Base-by-base conservation (phyloP, 2,888 invertebrate species). In the Ctenicera cuprea region DNA sequence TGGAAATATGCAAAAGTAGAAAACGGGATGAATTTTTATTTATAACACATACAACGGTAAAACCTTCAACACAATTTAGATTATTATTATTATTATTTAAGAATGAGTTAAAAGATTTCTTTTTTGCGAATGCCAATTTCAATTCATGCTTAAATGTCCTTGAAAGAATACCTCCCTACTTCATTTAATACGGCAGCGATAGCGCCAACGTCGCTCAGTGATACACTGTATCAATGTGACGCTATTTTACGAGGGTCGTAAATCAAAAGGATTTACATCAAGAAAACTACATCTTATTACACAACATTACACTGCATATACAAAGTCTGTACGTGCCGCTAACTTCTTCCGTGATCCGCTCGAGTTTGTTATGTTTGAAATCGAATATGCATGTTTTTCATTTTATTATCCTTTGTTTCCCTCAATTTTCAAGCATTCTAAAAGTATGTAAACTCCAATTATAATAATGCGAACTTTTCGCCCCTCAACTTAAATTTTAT, bases 241-340 rank as follows among this genome's bases (percentile, higher is more conserved):
- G 68, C 72, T 65, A 63, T 68, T 74, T 76, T 76, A 76, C 75
- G 72, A 75, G 64, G 14, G 50, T 75, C 75, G 75, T 75, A 76
- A 75, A 76, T 76, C 72, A 76, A 67, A 72, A 74, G 73, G 73
- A 68, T 73, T 73, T 76, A 71, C 73, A 74, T 76, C 74, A 54
- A 73, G 67, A 71, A 74, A 76, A 76, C 76, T 62, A 74, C 74
- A 72, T 76, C 76, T 76, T 74, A 76, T 76, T 74, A 76, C 76
- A 74, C 54, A 74, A 74, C 74, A 76, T 74, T 74, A 76, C 76
- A 64, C 71, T 71, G 71, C 71, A 74, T 71, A 74, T 41, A 70
- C 73, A 69, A 70, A 73, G 38, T 73, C 68, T 63, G 73, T 73
- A 73, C 73, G 73, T 68, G 68, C 68, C 57, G 62, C 63, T 54